Percentiles rank a stretch among this genome's conserved stretches.
Conservation (phyloP, 53 echinoderm and acorn worm genomes). For the Luidia sarsii region DNA sequence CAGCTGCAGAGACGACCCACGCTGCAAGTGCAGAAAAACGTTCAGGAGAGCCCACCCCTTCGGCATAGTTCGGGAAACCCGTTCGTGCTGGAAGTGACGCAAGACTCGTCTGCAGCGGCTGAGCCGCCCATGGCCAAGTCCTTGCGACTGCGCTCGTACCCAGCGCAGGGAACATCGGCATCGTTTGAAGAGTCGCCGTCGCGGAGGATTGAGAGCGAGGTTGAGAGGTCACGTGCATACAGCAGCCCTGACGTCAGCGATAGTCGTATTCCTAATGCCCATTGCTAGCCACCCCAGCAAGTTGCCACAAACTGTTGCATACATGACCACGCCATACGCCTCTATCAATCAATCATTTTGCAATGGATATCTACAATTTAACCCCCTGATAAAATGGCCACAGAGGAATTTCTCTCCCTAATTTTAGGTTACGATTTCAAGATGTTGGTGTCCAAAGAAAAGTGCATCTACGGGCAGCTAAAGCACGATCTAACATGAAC, state of each 20-base stretch:
- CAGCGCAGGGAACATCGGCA: conserved; percentile 40
- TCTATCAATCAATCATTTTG: too few relatives aligned
- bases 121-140: not conserved
- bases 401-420: too few relatives aligned
- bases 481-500: too few relatives aligned
- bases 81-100: conserved; percentile 43
- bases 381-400: too few relatives aligned
- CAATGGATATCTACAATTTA: too few relatives aligned
- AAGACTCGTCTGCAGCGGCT: not conserved
- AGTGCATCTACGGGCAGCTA: too few relatives aligned
- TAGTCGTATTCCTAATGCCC: conserved; percentile 39
- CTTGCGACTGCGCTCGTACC: conserved; percentile 52
- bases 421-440: too few relatives aligned
- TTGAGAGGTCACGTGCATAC: conserved; percentile 50
- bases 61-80: conserved; percentile 40
- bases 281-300: conserved; percentile 1
- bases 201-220: conserved; percentile 33
- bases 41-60: conserved; percentile 41
- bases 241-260: conserved; percentile 63
- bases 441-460: too few relatives aligned
- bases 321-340: too few relatives aligned
- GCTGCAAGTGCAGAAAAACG: conserved; percentile 30
- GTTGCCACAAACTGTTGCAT: too few relatives aligned
- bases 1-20: conserved; percentile 7
- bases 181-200: conserved; percentile 49